phyloP scores from a whole-genome alignment of 2,113 vertebrate species.

The Shinisaurus crocodilurus region DNA sequence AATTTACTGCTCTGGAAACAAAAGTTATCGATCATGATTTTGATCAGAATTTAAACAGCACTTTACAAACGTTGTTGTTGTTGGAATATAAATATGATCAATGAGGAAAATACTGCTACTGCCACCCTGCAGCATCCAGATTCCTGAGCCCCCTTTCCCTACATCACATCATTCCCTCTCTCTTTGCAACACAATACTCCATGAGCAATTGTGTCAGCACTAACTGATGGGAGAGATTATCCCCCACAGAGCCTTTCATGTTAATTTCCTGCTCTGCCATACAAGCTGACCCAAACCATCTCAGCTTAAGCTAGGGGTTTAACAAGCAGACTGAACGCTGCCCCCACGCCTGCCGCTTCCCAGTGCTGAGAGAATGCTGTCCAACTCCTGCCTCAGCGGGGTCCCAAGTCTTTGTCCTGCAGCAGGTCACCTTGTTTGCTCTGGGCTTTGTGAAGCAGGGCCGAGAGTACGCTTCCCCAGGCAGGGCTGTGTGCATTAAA shows the following conservation, averaged over 20 bases:
- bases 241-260: slow-evolving; percentile 34
- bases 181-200: neutral
- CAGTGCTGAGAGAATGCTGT: neutral
- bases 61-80: neutral
- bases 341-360: neutral
- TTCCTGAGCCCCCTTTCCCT: neutral
- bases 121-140: neutral
- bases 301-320: slow-evolving; percentile 14
- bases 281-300: slow-evolving; percentile 22
- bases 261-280: slow-evolving; percentile 38
- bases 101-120: neutral
- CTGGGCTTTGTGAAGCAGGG: slow-evolving; percentile 23
- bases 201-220: slow-evolving; percentile 20
- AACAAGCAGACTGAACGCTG: slow-evolving; percentile 15
- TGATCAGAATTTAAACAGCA: neutral
- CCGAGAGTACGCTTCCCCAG: neutral
- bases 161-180: neutral
- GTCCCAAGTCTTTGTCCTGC: slow-evolving; percentile 6
- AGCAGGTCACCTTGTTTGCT: slow-evolving; percentile 11
- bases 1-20: neutral
- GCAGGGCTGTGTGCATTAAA: slow-evolving; percentile 28
- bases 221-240: slow-evolving; percentile 34
- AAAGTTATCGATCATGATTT: neutral
- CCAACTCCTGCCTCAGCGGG: neutral
- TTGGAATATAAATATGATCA: neutral